Percentiles rank a stretch among this genome's conserved stretches.
phyloP scores from a whole-genome alignment of 2,113 vertebrate genomes.

The Furnarius figulus region DNA sequence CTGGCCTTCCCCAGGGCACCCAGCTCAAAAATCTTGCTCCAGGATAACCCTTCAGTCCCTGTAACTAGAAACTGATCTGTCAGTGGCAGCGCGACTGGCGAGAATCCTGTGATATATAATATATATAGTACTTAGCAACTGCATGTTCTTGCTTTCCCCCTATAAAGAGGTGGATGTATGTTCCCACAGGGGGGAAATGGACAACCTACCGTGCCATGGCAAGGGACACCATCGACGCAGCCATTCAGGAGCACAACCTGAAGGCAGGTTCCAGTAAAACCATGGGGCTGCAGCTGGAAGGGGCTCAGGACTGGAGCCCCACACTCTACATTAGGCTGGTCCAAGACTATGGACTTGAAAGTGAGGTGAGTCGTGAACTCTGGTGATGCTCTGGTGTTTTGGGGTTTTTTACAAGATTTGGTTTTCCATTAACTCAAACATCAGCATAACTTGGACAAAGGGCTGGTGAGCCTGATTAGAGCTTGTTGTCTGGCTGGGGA shows the following conservation, averaged over 20 bases:
- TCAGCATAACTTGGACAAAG: too few species aligned
- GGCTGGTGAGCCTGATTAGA: background rate
- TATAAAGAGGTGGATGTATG: background rate
- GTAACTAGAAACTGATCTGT: fast-evolving
- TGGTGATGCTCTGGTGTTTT: background rate
- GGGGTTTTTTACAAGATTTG: background rate
- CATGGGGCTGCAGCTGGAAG: constrained; percentile 88
- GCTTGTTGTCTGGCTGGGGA: background rate
- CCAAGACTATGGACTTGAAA: constrained; percentile 95
- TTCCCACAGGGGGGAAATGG: constrained; percentile 91
- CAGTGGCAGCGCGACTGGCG: background rate
- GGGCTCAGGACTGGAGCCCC: constrained; percentile 90
- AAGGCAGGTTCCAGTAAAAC: constrained; percentile 81
- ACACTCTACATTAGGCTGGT: constrained; percentile 95
- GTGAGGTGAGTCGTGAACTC: constrained; percentile 78
- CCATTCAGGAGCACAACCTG: constrained; percentile 79
- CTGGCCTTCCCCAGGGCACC: fast-evolving
- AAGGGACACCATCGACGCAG: constrained; percentile 86
- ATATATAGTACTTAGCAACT: fast-evolving
- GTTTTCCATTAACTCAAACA: background rate
- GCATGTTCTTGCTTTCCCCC: fast-evolving
- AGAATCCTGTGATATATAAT: fast-evolving
- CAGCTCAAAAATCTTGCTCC: fast-evolving
- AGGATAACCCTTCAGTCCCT: background rate
- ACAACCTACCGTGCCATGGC: constrained; percentile 97